phyloP scores from a whole-genome alignment of 2,797 vertebrate species.

The Parauchenoglanis punctatus region DNA sequence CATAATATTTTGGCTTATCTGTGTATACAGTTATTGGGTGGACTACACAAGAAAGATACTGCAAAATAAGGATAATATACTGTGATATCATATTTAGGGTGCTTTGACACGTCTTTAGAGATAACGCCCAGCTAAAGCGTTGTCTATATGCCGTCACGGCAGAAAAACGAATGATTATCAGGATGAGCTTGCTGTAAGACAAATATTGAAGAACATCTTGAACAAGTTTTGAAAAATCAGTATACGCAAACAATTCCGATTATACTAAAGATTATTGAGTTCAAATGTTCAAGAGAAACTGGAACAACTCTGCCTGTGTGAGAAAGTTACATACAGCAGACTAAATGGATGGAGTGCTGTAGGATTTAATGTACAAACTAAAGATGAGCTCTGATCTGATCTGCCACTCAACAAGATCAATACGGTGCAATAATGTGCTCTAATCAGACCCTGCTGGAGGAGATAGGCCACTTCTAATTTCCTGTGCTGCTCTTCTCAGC shows the following conservation, averaged over 20 bases:
- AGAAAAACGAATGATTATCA: neutral
- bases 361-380: neutral
- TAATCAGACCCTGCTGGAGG: neutral
- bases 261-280: no score
- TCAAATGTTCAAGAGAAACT: neutral
- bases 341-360: neutral
- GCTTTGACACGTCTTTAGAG: neutral
- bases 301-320: no score
- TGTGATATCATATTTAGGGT: neutral
- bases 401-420: constrained; percentile 13
- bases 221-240: neutral
- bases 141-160: neutral
- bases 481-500: neutral
- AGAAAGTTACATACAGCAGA: neutral
- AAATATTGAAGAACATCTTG: neutral
- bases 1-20: neutral
- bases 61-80: neutral
- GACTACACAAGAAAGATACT: neutral
- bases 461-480: constrained; percentile 10
- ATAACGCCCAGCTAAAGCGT: neutral
- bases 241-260: neutral
- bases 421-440: neutral
- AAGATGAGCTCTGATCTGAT: constrained; percentile 8
- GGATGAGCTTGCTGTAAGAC: neutral
- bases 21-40: neutral